Evolutionary conservation across 2,113 vertebrate genomes (phyloP), one percentile per base, ranked within the genome.

Genomic region (Anthoscopus minutus): DNA sequence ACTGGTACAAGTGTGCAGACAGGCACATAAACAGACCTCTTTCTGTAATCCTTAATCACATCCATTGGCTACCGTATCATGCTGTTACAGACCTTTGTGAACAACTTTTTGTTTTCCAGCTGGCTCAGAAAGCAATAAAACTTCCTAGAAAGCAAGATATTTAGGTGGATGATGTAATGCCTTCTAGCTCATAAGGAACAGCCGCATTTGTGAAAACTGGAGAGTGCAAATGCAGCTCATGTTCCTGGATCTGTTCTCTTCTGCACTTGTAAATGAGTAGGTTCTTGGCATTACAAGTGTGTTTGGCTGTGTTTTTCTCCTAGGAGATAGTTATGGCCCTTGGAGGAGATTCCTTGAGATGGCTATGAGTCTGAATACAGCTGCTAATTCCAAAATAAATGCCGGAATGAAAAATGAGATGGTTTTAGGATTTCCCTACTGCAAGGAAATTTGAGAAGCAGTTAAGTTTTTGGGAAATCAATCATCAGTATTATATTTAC

Each of bases 231-330:
- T 45, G 64, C 81, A 56, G 64, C 64, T 69, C 22, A 33, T 40
- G 40, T 88, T 74, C 44, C 53, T 88, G 72, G 51, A 81, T 82
- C 78, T 60, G n/a, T 67, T 87, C 33, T 72, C 47, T 91, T 88
- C 62, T 70, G 40, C 47, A 21, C 53, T 94, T 78, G 71, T 38
- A 94, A 91, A 83, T 71, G 47, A 60, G 50, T 57, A 61, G 40
- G 16, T 89, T 94, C 79, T 93, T 95, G 87, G 92, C 82, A 81
- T 62, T 73, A 13, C 27, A 54, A 64, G 24, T 44, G 17, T 88
- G 67, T 96, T 94, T 93, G 42, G 62, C 62, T 88, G 3, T 88
- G 86, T 79, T 95, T 93, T 77, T 90, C 82, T 96, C 77, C 92
- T 91, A 92, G 94, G 88, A 96, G 94, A 95, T 81, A 83, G 82